Evolutionary conservation across 2,888 invertebrate genomes (phyloP), one percentile per base, ranked within the genome.

Genomic region (Hyalella azteca): DNA sequence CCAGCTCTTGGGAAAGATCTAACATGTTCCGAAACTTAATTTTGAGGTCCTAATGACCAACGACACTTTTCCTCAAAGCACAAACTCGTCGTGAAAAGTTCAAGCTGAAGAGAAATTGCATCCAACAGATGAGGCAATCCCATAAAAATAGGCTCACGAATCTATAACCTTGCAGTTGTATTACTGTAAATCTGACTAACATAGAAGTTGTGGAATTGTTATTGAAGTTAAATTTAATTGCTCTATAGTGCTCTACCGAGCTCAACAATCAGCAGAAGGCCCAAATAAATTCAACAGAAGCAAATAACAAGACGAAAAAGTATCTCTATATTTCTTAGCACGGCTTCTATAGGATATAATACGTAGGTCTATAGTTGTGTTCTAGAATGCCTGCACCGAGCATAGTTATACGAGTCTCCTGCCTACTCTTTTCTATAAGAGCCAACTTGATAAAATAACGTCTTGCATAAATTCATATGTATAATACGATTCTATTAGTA

Each of bases 391-490:
- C 19, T 7, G 36, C 36, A 60, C 36, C 36, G 36, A 36, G 19
- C 36, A 15, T 36, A 32, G 36, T 60, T n/a, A 36, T 3, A 60
- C 60, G 36, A 29, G 29, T 59, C 26, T 29, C 59, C 26, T 59
- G 59, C 9, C 36, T 36, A 29, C 60, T 5, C 19, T 36, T 3
- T 19, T 60, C 60, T 60, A 60, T 36, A 19, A 60, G 60, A 60
- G 32, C 36, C 36, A 36, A 36, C 60, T 36, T 60, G 26, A 60
- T 36, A 60, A 60, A 60, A 60, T 60, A 60, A 60, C 60, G 29
- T 19, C 36, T 60, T 60, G 60, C 60, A 60, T 60, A 60, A 60
- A 60, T 60, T 60, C 36, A 60, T 60, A 60, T 60, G 26, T 60
- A 26, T 60, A 60, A 60, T 60, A 60, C 60, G 60, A 60, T 36